These are phyloP conservation scores for Oryzias curvinotus DNA, from an alignment of 2,113 vertebrate species.

Conservation along the genomic window DNA sequence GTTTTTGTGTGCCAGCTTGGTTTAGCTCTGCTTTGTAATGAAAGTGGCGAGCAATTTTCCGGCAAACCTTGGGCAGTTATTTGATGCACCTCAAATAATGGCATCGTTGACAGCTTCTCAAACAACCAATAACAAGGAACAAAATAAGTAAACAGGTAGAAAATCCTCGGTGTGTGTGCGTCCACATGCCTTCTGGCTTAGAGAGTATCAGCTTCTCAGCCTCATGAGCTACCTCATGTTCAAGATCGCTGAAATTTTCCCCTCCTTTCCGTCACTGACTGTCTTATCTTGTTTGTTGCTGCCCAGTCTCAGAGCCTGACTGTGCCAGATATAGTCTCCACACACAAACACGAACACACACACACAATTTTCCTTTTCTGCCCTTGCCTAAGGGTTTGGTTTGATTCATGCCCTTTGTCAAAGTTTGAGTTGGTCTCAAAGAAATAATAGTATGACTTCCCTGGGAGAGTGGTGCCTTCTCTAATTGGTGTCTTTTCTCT, in stretches of 20 bases:
- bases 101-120: constrained; percentile 3
- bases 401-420: constrained; percentile 72
- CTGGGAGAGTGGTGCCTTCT: constrained; percentile 49
- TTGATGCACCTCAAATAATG: constrained; percentile 9
- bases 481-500: constrained; percentile 70
- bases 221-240: constrained; percentile 33
- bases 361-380: constrained; percentile 36
- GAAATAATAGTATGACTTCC: constrained; percentile 67
- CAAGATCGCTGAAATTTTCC: constrained; percentile 34
- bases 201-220: constrained; percentile 29
- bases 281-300: constrained; percentile 63
- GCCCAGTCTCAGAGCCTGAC: constrained; percentile 28
- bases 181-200: constrained; percentile 21
- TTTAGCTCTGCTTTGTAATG: neutral
- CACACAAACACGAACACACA: constrained; percentile 8
- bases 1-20: neutral
- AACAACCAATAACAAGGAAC: constrained; percentile 15
- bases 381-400: constrained; percentile 68
- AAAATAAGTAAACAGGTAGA: constrained; percentile 9
- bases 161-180: constrained; percentile 8
- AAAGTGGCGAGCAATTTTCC: neutral
- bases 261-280: constrained; percentile 35
- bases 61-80: neutral
- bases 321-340: constrained; percentile 14
- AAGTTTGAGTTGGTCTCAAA: constrained; percentile 63